Evolutionary conservation across 2,797 vertebrate species (phyloP).

Genomic region (Molothrus aeneus): DNA sequence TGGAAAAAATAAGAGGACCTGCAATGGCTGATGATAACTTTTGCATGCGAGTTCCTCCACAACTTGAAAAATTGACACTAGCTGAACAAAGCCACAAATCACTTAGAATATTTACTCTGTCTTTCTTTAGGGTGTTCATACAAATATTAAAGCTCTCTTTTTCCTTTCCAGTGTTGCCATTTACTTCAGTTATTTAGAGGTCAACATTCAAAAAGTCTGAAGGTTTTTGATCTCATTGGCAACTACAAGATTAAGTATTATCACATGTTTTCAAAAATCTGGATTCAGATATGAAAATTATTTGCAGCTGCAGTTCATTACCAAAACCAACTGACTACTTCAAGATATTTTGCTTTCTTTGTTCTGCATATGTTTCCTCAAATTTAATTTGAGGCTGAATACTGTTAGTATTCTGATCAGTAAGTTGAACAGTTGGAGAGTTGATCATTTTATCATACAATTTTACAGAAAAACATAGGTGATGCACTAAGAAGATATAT

Average conservation of each 20-base stretch:
- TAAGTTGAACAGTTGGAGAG: background rate
- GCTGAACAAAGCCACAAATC: background rate
- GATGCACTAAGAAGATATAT: background rate
- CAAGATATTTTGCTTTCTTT: background rate
- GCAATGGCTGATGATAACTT: background rate
- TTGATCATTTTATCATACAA: background rate
- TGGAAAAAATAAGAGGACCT: background rate
- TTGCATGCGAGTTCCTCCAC: background rate
- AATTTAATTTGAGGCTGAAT: background rate
- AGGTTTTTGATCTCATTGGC: background rate
- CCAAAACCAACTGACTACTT: background rate
- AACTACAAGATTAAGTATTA: background rate
- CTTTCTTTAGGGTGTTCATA: background rate
- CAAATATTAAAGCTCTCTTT: background rate
- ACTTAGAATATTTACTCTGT: background rate
- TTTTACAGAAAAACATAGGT: background rate
- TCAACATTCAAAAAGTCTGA: background rate
- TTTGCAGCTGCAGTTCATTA: background rate
- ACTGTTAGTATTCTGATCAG: background rate
- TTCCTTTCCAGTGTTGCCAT: background rate
- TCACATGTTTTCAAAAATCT: background rate
- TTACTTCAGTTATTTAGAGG: background rate
- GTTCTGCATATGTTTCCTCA: background rate
- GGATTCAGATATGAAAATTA: conserved; percentile 7
- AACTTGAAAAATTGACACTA: background rate